phyloP scores from a whole-genome alignment of 2,113 vertebrate genomes.

The Pteropus alecto region DNA sequence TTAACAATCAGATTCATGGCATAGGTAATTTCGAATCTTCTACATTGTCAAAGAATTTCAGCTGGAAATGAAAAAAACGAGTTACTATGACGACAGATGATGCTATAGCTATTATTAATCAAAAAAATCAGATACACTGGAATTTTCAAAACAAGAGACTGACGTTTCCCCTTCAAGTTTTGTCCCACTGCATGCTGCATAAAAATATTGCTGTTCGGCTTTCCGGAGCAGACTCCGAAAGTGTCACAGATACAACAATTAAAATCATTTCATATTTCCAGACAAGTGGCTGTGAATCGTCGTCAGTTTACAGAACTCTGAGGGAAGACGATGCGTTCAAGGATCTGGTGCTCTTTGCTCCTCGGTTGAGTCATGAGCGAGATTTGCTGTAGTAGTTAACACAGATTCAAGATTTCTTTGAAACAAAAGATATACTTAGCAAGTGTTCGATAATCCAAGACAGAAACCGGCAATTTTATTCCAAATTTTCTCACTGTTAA shows the following conservation, averaged over 20 bases:
- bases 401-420: not conserved
- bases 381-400: not conserved
- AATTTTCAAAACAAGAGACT: not conserved
- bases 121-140: not conserved
- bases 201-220: not conserved
- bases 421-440: not conserved
- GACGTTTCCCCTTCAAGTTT: not conserved
- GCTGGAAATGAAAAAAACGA: slow-evolving; percentile 5
- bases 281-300: not conserved
- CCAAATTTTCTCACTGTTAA: not conserved
- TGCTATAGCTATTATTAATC: not conserved
- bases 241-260: not conserved
- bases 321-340: not conserved
- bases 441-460: not conserved
- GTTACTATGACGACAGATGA: not conserved
- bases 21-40: not conserved
- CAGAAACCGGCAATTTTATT: not conserved
- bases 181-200: not conserved
- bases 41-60: not conserved
- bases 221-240: not conserved
- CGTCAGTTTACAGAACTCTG: not conserved
- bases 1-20: not conserved
- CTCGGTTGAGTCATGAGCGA: not conserved
- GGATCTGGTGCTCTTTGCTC: not conserved
- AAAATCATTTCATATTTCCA: not conserved